These are phyloP conservation scores for Metaphire vulgaris DNA, from an alignment of 1,140 invertebrate species.

Conservation along the genomic window DNA sequence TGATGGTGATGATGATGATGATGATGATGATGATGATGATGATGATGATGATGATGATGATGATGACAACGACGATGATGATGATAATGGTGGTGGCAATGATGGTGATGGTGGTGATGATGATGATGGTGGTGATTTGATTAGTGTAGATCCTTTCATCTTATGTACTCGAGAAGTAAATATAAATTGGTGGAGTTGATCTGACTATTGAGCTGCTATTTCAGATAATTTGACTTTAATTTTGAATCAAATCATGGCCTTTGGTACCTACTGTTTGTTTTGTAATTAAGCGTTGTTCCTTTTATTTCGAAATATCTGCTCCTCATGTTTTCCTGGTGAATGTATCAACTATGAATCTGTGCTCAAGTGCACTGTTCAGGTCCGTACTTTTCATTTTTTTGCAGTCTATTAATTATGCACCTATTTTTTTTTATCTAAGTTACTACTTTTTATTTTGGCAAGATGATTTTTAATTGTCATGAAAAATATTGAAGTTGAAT, in stretches of 20 bases:
- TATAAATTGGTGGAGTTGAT: background rate
- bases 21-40: slow-evolving; percentile 1
- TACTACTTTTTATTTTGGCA: too few relatives aligned
- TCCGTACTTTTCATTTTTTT: too few relatives aligned
- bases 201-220: background rate
- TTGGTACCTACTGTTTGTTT: background rate
- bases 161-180: background rate
- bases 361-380: background rate
- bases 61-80: background rate
- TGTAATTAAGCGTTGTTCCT: background rate
- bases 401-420: too few relatives aligned
- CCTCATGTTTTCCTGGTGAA: background rate
- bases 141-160: background rate
- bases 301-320: background rate
- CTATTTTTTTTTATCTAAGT: too few relatives aligned
- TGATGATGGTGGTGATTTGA: slow-evolving; percentile 7
- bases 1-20: slow-evolving; percentile 1
- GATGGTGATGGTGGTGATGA: background rate
- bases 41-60: slow-evolving; percentile 3
- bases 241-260: too few relatives aligned
- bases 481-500: too few relatives aligned
- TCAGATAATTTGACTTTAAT: background rate
- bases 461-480: too few relatives aligned
- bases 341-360: background rate
- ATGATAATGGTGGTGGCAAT: background rate